Evolutionary conservation across 2,888 invertebrate genomes (phyloP), one percentile per base, ranked within the genome.

Genomic region (Machimus rusticus): DNA sequence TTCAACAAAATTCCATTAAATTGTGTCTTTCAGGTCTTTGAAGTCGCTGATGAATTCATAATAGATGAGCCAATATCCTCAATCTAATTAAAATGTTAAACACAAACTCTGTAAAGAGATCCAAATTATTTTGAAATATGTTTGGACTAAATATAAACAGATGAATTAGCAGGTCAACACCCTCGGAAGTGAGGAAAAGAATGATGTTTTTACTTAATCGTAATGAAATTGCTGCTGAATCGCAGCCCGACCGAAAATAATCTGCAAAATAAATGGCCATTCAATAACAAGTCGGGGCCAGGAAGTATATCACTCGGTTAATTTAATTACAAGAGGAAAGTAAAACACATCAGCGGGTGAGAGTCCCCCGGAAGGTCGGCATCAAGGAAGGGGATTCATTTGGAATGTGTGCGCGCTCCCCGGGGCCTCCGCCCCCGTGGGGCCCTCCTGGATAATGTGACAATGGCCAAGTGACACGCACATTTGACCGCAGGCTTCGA

Each of bases 401-500:
- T 66, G 12, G 82, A 19, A 39, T 66, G n/a, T 66, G 37, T 34
- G n/a, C 39, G 39, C 46, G 28, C 28, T 66, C 66, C 9, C 66
- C 23, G 74, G 51, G 43, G 46, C 85, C 66, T 43, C 74, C 74
- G 39, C 85, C 85, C 74, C 74, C 39, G 4, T 6, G 66, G 66
- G 74, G 51, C 28, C 46, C 23, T 74, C 46, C 74, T 31, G 51
- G 74, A 85, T 66, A 85, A 85, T 66, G 74, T 46, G 85, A 85
- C 85, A 85, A 85, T 74, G 74, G 74, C 39, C 85, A 85, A 84
- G 82, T 84, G 82, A 84, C 82, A 84, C 82, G 82, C 82, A 84
- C 82, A 84, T 66, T 79, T 57, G 82, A 66, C 66, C 82, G 23
- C 82, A 57, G n/a, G 16, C 82, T 37, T 12, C 34, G 37, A 16